A percentile compares a stretch with the other conserved stretches of the same genome.
Evolutionary conservation across 2,113 vertebrate species (phyloP).

Genomic region (Nesogale talazaci): DNA sequence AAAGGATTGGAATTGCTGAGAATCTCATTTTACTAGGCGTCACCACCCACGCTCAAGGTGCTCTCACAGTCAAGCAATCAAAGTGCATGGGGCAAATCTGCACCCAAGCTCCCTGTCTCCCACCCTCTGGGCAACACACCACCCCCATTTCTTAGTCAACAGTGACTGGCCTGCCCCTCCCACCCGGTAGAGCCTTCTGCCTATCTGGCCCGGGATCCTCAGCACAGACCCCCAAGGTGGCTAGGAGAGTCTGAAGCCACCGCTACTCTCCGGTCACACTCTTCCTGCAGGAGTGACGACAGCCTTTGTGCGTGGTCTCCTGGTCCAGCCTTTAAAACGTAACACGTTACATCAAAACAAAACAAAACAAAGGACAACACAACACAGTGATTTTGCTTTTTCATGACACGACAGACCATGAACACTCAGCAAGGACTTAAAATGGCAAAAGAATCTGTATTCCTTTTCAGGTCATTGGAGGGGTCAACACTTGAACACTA

Average conservation of each 20-base stretch:
- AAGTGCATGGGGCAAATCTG: no score
- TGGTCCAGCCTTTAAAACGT: neutral
- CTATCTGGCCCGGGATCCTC: neutral
- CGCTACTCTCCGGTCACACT: neutral
- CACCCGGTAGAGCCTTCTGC: neutral
- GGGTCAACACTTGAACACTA: neutral
- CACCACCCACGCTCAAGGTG: no score
- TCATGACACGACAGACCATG: neutral
- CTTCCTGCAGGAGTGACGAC: neutral
- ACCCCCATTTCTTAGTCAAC: neutral
- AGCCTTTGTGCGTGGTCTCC: neutral
- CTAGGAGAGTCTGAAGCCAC: neutral
- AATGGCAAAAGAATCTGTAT: neutral
- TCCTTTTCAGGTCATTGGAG: neutral
- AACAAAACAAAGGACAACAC: no score
- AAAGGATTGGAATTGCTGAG: no score
- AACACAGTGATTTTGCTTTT: neutral
- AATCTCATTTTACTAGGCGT: no score
- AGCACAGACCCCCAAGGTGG: neutral
- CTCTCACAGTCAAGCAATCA: no score
- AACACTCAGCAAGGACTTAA: neutral
- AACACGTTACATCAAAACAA: neutral
- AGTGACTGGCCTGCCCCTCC: neutral
- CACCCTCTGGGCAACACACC: rapidly evolving
- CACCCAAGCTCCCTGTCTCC: no score